Percentiles rank a stretch among this genome's conserved stretches.
phyloP scores from a whole-genome alignment of 2,888 invertebrate genomes.

The Bembecia ichneumoniformis region DNA sequence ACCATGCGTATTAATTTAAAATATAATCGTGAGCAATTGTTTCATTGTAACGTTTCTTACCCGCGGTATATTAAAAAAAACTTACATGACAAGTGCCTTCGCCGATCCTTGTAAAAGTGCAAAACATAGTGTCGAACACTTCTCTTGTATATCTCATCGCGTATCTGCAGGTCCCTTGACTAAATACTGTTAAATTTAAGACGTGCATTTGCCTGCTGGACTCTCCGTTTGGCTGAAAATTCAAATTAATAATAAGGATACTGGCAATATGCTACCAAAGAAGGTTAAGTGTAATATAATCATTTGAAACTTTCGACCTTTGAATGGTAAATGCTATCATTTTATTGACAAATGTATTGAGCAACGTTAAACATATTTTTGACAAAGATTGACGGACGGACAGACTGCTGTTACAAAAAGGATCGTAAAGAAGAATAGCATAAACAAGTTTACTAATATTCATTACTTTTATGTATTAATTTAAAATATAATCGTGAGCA shows the following conservation, averaged over 20 bases:
- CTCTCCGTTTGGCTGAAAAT: slow-evolving; percentile 37
- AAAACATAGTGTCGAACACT: slow-evolving; percentile 50
- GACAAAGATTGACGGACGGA: no score
- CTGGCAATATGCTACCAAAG: background rate
- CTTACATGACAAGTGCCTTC: slow-evolving; percentile 61
- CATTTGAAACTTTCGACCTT: background rate
- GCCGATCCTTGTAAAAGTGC: slow-evolving; percentile 50
- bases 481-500: no score
- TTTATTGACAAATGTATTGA: no score
- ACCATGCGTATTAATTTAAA: no score
- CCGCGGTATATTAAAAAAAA: slow-evolving; percentile 6
- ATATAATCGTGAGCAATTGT: no score
- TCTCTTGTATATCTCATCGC: slow-evolving; percentile 52
- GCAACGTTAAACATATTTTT: no score
- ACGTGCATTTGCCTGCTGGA: slow-evolving; percentile 38
- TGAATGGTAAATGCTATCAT: no score
- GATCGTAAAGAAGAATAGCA: no score
- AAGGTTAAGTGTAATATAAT: background rate
- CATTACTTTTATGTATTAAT: no score
- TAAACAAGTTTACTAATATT: no score
- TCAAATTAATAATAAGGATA: background rate
- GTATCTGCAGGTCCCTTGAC: slow-evolving; percentile 43
- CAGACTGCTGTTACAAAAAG: no score
- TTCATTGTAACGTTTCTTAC: no score
- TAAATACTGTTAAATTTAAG: slow-evolving; percentile 44